Evolutionary conservation across 2,797 vertebrate species (phyloP).

Genomic region (Sebastes trivittatus): DNA sequence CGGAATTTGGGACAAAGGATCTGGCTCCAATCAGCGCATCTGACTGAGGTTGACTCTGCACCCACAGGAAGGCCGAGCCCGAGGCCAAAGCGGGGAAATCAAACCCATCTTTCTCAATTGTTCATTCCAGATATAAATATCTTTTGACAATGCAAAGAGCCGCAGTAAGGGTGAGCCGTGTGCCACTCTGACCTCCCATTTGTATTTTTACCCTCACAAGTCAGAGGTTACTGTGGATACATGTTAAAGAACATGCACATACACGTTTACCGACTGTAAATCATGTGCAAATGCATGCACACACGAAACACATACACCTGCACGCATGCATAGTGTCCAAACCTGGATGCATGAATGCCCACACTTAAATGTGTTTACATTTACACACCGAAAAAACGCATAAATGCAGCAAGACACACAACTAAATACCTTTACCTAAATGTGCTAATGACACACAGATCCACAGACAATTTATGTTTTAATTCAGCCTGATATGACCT

Average conservation of each 20-base stretch:
- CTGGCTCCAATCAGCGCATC: slow-evolving; percentile 75
- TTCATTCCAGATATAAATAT: slow-evolving; percentile 75
- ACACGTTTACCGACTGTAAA: background rate
- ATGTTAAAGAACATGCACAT: background rate
- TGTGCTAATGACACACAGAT: background rate
- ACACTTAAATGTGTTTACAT: background rate
- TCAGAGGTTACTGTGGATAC: slow-evolving; percentile 20
- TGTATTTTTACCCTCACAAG: slow-evolving; percentile 13
- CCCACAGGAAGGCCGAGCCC: slow-evolving; percentile 65
- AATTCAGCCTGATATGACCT: background rate
- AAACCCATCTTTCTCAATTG: slow-evolving; percentile 68
- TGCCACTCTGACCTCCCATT: slow-evolving; percentile 42
- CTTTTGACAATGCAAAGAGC: slow-evolving; percentile 45
- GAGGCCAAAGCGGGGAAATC: slow-evolving; percentile 61
- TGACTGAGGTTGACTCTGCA: slow-evolving; percentile 64
- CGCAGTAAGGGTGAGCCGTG: slow-evolving; percentile 30
- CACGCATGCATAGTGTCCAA: background rate
- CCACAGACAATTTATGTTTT: background rate
- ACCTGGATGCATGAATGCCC: background rate
- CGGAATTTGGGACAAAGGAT: slow-evolving; percentile 67
- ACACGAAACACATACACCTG: background rate
- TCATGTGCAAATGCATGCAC: background rate
- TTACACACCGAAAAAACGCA: background rate
- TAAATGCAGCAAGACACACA: background rate
- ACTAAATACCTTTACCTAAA: background rate